phyloP scores from a whole-genome alignment of 2,888 invertebrate species.

The Drosophila stalkeri region DNA sequence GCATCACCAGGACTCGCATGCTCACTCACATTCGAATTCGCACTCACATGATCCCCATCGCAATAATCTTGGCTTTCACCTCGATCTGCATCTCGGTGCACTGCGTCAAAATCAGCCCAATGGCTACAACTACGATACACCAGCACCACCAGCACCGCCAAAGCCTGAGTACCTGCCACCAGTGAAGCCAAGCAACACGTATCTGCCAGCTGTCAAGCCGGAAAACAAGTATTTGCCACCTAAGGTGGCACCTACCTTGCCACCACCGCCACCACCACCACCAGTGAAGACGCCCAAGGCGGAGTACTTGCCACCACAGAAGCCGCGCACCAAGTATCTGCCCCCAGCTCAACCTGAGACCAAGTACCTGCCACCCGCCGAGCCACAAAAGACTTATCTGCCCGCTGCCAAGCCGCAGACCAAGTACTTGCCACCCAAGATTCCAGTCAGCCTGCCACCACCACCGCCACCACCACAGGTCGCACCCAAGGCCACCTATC shows the following conservation, averaged over 20 bases:
- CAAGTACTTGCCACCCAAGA: constrained; percentile 57
- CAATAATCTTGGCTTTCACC: constrained; percentile 22
- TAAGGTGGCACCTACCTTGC: constrained; percentile 62
- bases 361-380: constrained; percentile 26
- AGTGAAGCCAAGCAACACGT: constrained; percentile 42
- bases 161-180: constrained; percentile 48
- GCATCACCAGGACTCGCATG: constrained; percentile 25
- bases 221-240: constrained; percentile 65
- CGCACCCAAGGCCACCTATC: constrained; percentile 44
- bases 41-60: constrained; percentile 24
- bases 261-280: constrained; percentile 74
- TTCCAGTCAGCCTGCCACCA: constrained; percentile 46
- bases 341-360: constrained; percentile 28
- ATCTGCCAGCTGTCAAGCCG: constrained; percentile 50
- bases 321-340: constrained; percentile 46
- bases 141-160: constrained; percentile 37
- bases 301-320: constrained; percentile 62
- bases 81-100: constrained; percentile 24
- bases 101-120: constrained; percentile 25
- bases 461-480: constrained; percentile 55
- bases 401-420: constrained; percentile 26
- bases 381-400: constrained; percentile 22
- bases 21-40: not conserved
- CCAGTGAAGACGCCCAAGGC: constrained; percentile 45
- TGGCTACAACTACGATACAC: constrained; percentile 62